Base-by-base conservation (phyloP, 1,140 invertebrate species). In the Drosophila tani region DNA sequence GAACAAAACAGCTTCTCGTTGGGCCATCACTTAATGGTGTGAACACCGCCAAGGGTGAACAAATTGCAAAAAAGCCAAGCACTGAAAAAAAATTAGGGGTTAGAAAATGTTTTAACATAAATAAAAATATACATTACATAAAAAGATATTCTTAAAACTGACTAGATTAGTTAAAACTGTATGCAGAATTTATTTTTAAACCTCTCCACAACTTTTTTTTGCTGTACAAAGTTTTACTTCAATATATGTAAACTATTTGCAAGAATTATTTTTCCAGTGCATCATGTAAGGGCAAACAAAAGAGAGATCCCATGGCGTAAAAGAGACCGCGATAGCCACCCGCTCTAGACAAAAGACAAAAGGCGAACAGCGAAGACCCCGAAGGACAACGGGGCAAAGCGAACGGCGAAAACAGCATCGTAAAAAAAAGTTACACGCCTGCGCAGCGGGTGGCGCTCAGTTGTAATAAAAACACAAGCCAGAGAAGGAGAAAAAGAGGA, bases 361-460 rank as follows among this genome's bases (percentile, higher is more conserved):
- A 45, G 38, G 43, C 9, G 19, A 62, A 50, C 45, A 24, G 53
- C 46, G 51, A 58, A 38, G 35, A n/a, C 32, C 12, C 35, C 74
- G 63, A 78, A 78, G 75, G 74, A 78, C 74, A 78, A 58, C 24
- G 35, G 49, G 38, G 29, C 49, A 55, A 35, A 66, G 62, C 35
- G 41, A 29, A 35, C 60, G 46, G 51, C 59, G 24, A 74, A 75
- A 74, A 75, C 32, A 75, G 71, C 53, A 75, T 68, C 65, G 75
- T 70, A 71, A 65, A 74, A 71, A 67, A 70, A 83, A 83, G 70
- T 81, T 88, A 78, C 84, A 87, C 84, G 84, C 81, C 82, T 70
- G 85, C 85, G 81, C 85, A 88, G 85, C 85, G 85, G 85, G 85
- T 90, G 85, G 85, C 68, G 67, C 60, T 60, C 79, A 55, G 55